A percentile compares a stretch with the other conserved stretches of the same genome.
These are phyloP conservation scores for Synergus umbraculus DNA, from an alignment of 2,888 invertebrate genomes.

Conservation along the genomic window DNA sequence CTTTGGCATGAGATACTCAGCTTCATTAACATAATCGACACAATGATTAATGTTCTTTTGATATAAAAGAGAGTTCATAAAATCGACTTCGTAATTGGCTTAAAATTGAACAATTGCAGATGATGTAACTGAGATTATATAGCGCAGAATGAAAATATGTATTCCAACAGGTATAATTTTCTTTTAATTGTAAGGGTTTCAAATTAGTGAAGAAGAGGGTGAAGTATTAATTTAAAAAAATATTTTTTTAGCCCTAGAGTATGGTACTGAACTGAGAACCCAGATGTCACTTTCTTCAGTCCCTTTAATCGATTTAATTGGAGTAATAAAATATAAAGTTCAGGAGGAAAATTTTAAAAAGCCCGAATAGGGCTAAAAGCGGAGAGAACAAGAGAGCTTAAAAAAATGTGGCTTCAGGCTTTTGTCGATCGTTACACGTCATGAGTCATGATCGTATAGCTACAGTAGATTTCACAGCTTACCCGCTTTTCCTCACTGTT, in stretches of 20 bases:
- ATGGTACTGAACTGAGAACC: not conserved
- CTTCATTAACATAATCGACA: slow-evolving; percentile 24
- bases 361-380: slow-evolving; percentile 10
- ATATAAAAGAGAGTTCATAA: slow-evolving; percentile 13
- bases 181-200: not conserved
- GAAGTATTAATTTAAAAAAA: not conserved
- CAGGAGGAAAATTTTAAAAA: slow-evolving; percentile 15
- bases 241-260: not conserved
- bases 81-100: not conserved
- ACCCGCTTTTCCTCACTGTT: slow-evolving; percentile 12
- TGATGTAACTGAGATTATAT: not conserved
- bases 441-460: slow-evolving; percentile 30
- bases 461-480: slow-evolving; percentile 6
- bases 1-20: slow-evolving; percentile 5
- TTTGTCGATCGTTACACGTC: slow-evolving; percentile 41
- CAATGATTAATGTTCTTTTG: not conserved
- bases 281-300: slow-evolving; percentile 26
- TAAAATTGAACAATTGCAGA: not conserved
- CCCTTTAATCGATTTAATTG: slow-evolving; percentile 26
- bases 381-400: slow-evolving; percentile 15
- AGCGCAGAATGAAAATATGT: not conserved
- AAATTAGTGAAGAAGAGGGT: not conserved
- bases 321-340: slow-evolving; percentile 21
- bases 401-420: slow-evolving; percentile 39
- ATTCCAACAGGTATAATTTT: not conserved